Conservation (phyloP, 2,888 invertebrate species). For the Asteroscopus sphinx region DNA sequence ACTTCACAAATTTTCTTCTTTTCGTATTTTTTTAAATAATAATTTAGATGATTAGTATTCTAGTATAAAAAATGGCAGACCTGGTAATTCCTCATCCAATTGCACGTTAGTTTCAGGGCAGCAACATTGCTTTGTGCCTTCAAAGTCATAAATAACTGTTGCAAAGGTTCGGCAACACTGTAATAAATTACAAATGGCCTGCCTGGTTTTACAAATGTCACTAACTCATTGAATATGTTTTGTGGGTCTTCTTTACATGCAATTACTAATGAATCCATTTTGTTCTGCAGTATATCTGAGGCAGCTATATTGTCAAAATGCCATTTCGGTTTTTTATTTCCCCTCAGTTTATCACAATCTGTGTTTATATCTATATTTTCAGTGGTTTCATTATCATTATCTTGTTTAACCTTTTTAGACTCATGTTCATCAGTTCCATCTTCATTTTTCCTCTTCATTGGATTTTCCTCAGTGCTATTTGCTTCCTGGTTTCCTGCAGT, state of each 20-base stretch:
- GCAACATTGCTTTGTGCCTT: slow-evolving; percentile 93
- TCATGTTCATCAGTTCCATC: slow-evolving; percentile 62
- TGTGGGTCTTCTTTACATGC: slow-evolving; percentile 96
- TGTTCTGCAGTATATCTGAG: slow-evolving; percentile 89
- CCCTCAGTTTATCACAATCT: slow-evolving; percentile 39
- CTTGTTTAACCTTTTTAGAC: slow-evolving; percentile 72
- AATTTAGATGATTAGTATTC: no score
- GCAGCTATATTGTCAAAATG: slow-evolving; percentile 92
- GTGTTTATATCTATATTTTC: slow-evolving; percentile 18
- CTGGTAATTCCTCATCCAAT: slow-evolving; percentile 97
- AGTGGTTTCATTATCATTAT: slow-evolving; percentile 30
- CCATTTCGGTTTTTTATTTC: slow-evolving; percentile 91
- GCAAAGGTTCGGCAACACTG: slow-evolving; percentile 94
- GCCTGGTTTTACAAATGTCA: slow-evolving; percentile 94
- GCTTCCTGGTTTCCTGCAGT: slow-evolving; percentile 53
- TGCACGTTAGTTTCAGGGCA: slow-evolving; percentile 94
- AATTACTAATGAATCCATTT: slow-evolving; percentile 94
- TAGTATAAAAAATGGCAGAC: slow-evolving; percentile 74
- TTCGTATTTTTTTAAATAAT: no score
- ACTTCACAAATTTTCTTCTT: no score
- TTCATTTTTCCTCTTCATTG: slow-evolving; percentile 72
- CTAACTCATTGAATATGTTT: slow-evolving; percentile 93
- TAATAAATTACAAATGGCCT: slow-evolving; percentile 96
- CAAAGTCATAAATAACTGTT: slow-evolving; percentile 94
- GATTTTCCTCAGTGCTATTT: slow-evolving; percentile 57